Evolutionary conservation across 2,888 invertebrate genomes (phyloP).

Genomic region (Acheta domesticus): DNA sequence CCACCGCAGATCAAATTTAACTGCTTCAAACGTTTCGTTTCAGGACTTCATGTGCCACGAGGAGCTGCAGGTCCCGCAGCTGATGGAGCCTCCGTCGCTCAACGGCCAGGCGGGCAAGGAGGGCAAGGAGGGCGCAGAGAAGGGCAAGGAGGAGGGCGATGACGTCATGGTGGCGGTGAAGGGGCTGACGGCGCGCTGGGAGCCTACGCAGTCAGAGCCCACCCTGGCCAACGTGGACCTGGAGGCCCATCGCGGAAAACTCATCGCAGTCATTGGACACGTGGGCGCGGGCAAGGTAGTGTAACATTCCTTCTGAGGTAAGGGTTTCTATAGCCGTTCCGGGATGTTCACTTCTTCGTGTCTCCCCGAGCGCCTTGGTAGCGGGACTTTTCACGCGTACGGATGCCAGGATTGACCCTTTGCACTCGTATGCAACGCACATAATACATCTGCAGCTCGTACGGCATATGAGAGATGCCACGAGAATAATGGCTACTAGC

Average conservation of each 20-base stretch:
- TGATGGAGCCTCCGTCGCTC: background rate
- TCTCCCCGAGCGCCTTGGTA: too few relatives aligned
- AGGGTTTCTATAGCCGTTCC: too few relatives aligned
- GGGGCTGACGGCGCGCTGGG: constrained; percentile 29
- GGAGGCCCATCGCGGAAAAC: constrained; percentile 34
- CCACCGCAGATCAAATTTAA: too few relatives aligned
- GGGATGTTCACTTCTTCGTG: too few relatives aligned
- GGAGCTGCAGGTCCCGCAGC: background rate
- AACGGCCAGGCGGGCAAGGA: background rate
- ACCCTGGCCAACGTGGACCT: constrained; percentile 54
- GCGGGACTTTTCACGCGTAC: too few relatives aligned
- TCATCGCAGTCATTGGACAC: constrained; percentile 40
- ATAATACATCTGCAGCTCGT: too few relatives aligned
- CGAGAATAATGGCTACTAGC: too few relatives aligned
- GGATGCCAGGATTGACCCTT: too few relatives aligned
- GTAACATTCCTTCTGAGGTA: background rate
- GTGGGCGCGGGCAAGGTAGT: constrained; percentile 41
- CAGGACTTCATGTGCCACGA: background rate
- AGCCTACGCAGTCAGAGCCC: constrained; percentile 45
- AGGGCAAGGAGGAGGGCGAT: background rate
- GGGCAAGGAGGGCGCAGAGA: too few relatives aligned
- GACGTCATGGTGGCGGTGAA: constrained; percentile 21
- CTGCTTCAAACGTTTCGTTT: background rate
- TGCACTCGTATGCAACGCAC: too few relatives aligned
- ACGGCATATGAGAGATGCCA: too few relatives aligned